These are phyloP conservation scores for Syndactyla subalaris DNA, from an alignment of 2,797 vertebrate species.

Conservation along the genomic window DNA sequence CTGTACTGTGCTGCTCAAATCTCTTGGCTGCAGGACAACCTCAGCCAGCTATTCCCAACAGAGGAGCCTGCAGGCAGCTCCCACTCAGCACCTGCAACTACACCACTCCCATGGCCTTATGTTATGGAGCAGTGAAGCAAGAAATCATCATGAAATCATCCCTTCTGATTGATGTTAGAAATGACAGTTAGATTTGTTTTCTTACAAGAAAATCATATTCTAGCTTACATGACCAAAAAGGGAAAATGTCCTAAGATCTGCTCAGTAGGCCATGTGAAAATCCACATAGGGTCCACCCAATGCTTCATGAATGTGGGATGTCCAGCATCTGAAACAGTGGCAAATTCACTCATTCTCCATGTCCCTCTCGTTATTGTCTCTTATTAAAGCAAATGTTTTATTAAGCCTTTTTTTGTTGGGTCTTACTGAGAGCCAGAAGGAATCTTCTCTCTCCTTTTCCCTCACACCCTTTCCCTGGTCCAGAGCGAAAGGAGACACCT, in stretches of 20 bases:
- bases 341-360: not conserved
- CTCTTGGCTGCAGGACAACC: not conserved
- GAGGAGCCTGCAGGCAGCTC: not conserved
- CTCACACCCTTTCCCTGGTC: accelerated
- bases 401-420: not conserved
- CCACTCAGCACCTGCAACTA: not conserved
- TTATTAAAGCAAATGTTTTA: not conserved
- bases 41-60: not conserved
- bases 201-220: not conserved
- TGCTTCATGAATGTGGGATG: not conserved
- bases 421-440: not conserved
- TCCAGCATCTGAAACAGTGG: not conserved
- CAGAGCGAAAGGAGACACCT: not conserved
- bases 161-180: not conserved
- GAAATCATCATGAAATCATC: not conserved
- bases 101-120: accelerated
- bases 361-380: not conserved
- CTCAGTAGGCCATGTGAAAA: not conserved
- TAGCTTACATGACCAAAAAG: not conserved
- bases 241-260: not conserved
- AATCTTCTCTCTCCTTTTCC: not conserved
- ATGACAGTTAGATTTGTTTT: not conserved
- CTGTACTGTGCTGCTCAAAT: not conserved
- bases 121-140: not conserved
- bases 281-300: accelerated